These are phyloP conservation scores for Phrynocephalus forsythii DNA, from an alignment of 2,797 vertebrate genomes.

Conservation along the genomic window DNA sequence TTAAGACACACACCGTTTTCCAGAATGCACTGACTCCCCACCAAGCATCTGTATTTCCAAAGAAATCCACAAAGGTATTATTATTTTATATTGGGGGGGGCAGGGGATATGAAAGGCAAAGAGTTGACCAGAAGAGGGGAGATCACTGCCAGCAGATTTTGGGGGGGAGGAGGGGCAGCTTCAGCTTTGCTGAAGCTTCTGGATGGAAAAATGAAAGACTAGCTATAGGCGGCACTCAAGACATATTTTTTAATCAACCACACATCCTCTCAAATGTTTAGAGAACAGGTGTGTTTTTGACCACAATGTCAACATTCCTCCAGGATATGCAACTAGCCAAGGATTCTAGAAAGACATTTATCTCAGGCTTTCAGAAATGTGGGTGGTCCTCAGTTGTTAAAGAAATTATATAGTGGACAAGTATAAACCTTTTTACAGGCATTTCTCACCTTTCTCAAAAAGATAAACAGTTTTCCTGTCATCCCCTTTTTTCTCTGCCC, in stretches of 20 bases:
- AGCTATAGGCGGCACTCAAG: background rate
- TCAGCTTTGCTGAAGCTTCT: too few species aligned
- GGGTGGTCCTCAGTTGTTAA: background rate
- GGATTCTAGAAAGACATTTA: background rate
- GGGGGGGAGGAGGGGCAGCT: too few species aligned
- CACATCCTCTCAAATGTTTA: background rate
- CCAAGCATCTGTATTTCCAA: too few species aligned
- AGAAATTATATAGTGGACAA: background rate
- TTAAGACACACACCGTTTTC: background rate
- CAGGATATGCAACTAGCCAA: background rate
- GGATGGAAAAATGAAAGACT: too few species aligned
- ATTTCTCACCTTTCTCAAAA: background rate
- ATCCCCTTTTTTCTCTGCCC: background rate
- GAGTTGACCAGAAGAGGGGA: too few species aligned
- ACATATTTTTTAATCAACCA: background rate
- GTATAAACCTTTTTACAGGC: background rate
- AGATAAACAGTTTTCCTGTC: background rate
- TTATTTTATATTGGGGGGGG: too few species aligned
- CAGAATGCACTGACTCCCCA: background rate
- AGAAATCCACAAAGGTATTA: too few species aligned
- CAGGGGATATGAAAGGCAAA: too few species aligned
- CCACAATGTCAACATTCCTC: background rate
- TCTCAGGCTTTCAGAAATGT: background rate
- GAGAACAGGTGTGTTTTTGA: background rate
- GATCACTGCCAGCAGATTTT: too few species aligned